phyloP scores from a whole-genome alignment of 2,113 vertebrate species.

The Solea solea region DNA sequence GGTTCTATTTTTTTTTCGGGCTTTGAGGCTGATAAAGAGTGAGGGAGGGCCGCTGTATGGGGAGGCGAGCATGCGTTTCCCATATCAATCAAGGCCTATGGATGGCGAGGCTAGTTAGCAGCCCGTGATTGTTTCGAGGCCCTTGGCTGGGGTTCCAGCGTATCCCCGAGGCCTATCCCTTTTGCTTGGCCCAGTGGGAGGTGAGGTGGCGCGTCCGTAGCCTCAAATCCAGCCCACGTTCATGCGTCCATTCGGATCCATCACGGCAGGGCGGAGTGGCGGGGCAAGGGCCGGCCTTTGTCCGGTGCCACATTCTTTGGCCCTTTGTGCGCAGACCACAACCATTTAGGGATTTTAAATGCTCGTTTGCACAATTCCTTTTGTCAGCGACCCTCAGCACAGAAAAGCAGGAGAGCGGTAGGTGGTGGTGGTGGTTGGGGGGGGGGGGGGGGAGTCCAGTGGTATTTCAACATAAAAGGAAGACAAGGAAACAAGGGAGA shows the following conservation, averaged over 20 bases:
- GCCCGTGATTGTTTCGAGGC: constrained; percentile 90
- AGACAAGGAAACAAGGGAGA: constrained; percentile 41
- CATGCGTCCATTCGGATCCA: constrained; percentile 98
- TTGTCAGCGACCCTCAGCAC: constrained; percentile 89
- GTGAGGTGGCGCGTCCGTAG: constrained; percentile 85
- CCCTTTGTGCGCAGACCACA: constrained; percentile 89
- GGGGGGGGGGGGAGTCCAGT: constrained; percentile 22
- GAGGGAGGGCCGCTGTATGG: constrained; percentile 70
- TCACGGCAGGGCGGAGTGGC: constrained; percentile 89
- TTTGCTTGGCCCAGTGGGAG: constrained; percentile 89
- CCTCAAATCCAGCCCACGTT: constrained; percentile 93
- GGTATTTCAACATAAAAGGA: constrained; percentile 50
- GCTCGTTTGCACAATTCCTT: constrained; percentile 99
- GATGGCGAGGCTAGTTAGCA: constrained; percentile 92
- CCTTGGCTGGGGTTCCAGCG: constrained; percentile 80
- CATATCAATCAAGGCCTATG: constrained; percentile 96
- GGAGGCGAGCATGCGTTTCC: constrained; percentile 89
- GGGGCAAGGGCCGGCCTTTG: constrained; percentile 86
- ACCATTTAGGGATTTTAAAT: constrained; percentile 99
- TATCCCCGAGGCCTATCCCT: constrained; percentile 70
- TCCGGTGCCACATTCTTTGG: constrained; percentile 90
- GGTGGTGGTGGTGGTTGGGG: constrained; percentile 18
- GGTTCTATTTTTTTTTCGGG: constrained; percentile 65
- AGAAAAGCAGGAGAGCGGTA: constrained; percentile 86
- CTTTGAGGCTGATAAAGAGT: constrained; percentile 78